These are phyloP conservation scores for Achatina immaculata DNA, from an alignment of 1,140 invertebrate genomes.

Conservation along the genomic window DNA sequence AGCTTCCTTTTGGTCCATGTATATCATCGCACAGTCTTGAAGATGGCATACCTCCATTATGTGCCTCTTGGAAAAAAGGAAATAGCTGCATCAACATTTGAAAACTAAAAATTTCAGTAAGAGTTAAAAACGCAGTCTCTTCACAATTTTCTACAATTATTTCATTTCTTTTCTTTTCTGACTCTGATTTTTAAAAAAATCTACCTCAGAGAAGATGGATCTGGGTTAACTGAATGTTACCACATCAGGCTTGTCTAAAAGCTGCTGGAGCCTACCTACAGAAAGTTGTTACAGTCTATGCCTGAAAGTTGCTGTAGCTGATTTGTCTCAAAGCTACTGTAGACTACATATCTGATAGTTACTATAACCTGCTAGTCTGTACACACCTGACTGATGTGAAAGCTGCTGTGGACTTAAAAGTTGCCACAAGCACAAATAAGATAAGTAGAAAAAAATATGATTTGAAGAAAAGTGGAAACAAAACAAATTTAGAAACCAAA, in stretches of 20 bases:
- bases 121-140: background rate
- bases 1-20: background rate
- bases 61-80: conserved; percentile 37
- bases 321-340: no score
- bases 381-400: no score
- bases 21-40: background rate
- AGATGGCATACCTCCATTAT: conserved; percentile 9
- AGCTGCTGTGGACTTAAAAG: no score
- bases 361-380: no score
- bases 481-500: no score
- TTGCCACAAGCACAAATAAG: no score
- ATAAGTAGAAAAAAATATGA: no score
- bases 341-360: no score
- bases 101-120: background rate
- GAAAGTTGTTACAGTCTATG: no score
- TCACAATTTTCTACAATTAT: background rate
- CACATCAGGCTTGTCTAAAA: background rate
- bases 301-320: no score
- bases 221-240: background rate
- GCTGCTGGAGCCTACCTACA: background rate
- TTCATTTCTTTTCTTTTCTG: background rate
- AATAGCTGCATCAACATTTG: conserved; percentile 12
- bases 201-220: background rate
- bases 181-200: background rate
- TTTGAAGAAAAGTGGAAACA: no score